phyloP scores from a whole-genome alignment of 2,888 invertebrate species.

The Geotrupes spiniger region DNA sequence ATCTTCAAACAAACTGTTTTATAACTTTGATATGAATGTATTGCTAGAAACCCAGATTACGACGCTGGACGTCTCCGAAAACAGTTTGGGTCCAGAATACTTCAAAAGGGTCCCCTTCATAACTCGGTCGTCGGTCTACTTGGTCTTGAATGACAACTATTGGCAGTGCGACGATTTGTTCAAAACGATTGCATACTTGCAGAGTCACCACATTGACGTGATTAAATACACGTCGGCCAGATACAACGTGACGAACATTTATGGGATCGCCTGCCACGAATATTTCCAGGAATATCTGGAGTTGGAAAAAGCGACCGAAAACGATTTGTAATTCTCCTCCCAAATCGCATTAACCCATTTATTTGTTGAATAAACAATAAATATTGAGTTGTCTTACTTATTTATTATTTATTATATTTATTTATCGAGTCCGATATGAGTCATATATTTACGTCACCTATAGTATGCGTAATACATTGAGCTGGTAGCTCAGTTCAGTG shows the following conservation, averaged over 20 bases:
- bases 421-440: no score
- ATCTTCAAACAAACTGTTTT: constrained; percentile 36
- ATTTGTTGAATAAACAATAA: no score
- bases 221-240: constrained; percentile 33
- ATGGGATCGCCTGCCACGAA: constrained; percentile 41
- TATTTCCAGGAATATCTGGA: constrained; percentile 34
- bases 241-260: constrained; percentile 42
- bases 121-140: constrained; percentile 35
- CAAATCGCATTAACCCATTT: no score
- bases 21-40: constrained; percentile 36
- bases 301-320: constrained; percentile 20
- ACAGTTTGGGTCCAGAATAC: constrained; percentile 41
- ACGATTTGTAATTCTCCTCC: no score
- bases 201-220: constrained; percentile 32
- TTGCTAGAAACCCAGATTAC: constrained; percentile 37
- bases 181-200: constrained; percentile 40
- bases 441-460: no score
- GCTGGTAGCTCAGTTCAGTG: no score
- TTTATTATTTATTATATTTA: no score
- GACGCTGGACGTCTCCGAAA: constrained; percentile 41
- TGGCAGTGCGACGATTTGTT: constrained; percentile 39
- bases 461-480: no score
- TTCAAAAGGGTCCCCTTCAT: constrained; percentile 33
- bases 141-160: constrained; percentile 42
- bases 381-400: no score